Conservation (phyloP, 1,140 invertebrate species). For the Sweltsa coloradensis region DNA sequence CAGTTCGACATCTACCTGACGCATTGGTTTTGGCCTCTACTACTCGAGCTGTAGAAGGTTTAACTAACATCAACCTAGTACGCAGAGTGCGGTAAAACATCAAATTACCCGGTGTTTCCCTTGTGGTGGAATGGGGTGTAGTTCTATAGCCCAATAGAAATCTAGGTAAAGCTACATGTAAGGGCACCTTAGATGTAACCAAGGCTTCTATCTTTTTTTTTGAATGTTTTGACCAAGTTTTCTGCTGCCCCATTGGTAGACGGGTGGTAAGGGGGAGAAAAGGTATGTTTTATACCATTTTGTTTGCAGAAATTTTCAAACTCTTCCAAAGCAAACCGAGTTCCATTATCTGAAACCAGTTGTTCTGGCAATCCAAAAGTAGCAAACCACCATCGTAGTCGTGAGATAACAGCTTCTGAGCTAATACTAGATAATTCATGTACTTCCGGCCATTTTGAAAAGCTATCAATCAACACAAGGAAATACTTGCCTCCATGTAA, state of each 20-base stretch:
- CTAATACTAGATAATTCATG: neutral
- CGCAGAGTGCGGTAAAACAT: no score
- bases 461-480: neutral
- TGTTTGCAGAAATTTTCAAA: conserved; percentile 18
- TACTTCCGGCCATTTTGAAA: neutral
- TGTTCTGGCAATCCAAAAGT: conserved; percentile 17
- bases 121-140: conserved; percentile 22
- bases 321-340: conserved; percentile 17
- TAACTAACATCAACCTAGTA: no score
- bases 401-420: neutral
- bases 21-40: no score
- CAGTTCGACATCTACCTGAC: no score
- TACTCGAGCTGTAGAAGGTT: no score
- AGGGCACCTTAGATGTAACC: conserved; percentile 3
- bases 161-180: conserved; percentile 16
- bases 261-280: conserved; percentile 17
- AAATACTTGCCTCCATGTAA: neutral
- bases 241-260: conserved; percentile 21
- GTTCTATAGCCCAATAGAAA: conserved; percentile 22
- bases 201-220: conserved; percentile 20
- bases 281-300: conserved; percentile 18
- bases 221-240: conserved; percentile 23
- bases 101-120: conserved; percentile 11
- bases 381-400: conserved; percentile 11
- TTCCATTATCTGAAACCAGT: conserved; percentile 23